These are phyloP conservation scores for Nannoperca obscura DNA, from an alignment of 2,797 vertebrate species.

Conservation along the genomic window DNA sequence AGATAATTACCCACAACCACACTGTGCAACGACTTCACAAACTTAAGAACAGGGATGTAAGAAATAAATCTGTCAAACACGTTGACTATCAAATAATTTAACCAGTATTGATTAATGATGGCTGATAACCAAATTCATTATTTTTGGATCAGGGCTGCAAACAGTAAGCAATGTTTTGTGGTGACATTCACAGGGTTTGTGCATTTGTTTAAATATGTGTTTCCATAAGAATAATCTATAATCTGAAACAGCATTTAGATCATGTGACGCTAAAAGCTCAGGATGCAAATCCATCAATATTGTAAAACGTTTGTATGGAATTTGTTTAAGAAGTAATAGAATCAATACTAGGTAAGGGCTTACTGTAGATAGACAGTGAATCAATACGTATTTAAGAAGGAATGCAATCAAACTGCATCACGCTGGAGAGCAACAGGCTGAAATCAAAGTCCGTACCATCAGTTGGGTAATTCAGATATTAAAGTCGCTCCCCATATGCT, in stretches of 20 bases:
- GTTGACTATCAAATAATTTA: not conserved
- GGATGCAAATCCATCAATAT: slow-evolving; percentile 38
- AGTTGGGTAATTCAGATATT: not conserved
- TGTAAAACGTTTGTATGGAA: slow-evolving; percentile 18
- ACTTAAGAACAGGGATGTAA: slow-evolving; percentile 3
- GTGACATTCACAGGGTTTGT: slow-evolving; percentile 2
- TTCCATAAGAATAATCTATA: no score
- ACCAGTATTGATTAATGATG: not conserved
- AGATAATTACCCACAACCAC: not conserved
- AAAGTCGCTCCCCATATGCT: not conserved
- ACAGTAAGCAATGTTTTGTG: slow-evolving; percentile 21
- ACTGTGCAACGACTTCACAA: not conserved
- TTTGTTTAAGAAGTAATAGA: slow-evolving; percentile 16
- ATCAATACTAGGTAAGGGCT: slow-evolving; percentile 22
- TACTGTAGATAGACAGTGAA: slow-evolving; percentile 1
- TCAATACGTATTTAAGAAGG: not conserved
- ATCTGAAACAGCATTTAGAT: slow-evolving; percentile 15
- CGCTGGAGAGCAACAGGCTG: not conserved
- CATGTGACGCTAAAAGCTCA: slow-evolving; percentile 49
- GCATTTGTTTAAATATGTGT: slow-evolving; percentile 6
- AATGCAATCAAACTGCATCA: not conserved
- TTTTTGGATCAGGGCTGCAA: not conserved
- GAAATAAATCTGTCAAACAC: not conserved
- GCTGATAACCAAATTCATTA: slow-evolving; percentile 4
- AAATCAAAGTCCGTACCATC: not conserved